Base-by-base conservation (phyloP, 2,113 vertebrate species). In the Hippocampus abdominalis region DNA sequence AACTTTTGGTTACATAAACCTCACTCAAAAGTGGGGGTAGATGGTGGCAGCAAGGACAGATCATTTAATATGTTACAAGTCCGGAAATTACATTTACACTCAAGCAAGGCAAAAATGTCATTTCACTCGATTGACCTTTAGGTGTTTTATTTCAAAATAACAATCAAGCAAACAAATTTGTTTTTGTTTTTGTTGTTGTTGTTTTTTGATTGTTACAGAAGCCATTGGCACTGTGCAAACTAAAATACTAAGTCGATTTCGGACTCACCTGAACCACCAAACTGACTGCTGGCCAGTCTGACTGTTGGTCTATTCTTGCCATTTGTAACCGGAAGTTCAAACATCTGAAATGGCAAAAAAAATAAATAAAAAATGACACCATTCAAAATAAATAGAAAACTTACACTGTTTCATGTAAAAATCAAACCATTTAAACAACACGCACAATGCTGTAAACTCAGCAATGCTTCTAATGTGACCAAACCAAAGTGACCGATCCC, bases 251-350 rank as follows among this genome's bases (percentile, higher is more conserved):
- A 29, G 10, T 44, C 25, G 1, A 54, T 48, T 77, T 44, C 40
- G 20, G 1, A 74, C 80, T 85, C 94, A 97, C 96, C 95, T 93
- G 95, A 91, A 81, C 93, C 89, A 89, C 93, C 93, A 64, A 97
- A 98, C 87, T 94, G 95, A 75, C 93, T 88, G 80, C 94, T 94
- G 0, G 92, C 92, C 62, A 97, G 92, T 60, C 95, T 93, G 54
- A 60, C 57, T 32, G 94, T 90, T 1, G 94, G 93, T 88, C 94
- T 93, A 88, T 92, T 94, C 88, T 96, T 98, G 69, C 96, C 96
- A 60, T 95, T 97, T 83, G 94, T 89, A 84, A 95, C 94, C 16
- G 95, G 95, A 83, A 94, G 91, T 13, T 95, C 95, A 88, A 98
- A 99, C 95, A 98, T 98, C 96, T 99, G 91, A 79, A 90, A 90